Evolutionary conservation across 1,140 invertebrate genomes (phyloP).

Genomic region (Drosophila kepulauana): DNA sequence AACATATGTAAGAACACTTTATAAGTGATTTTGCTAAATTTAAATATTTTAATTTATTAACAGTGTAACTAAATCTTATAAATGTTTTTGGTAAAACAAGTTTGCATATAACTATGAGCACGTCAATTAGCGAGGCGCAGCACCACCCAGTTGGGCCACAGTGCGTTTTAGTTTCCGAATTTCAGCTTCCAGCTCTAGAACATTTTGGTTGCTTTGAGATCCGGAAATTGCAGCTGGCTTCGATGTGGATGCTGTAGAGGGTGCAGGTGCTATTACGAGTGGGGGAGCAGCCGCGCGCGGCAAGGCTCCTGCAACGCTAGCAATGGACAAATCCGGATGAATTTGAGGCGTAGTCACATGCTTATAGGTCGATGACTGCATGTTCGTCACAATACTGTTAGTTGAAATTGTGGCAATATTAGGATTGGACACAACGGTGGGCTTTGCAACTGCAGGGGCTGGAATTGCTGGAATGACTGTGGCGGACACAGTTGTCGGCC

Average conservation of each 20-base stretch:
- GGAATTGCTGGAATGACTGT: neutral
- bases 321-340: conserved; percentile 66
- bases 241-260: neutral
- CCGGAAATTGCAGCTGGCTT: neutral
- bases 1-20: neutral
- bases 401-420: neutral
- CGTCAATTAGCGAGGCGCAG: conserved; percentile 9
- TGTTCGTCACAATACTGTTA: neutral
- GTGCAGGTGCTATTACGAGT: neutral
- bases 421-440: neutral
- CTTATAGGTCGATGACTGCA: neutral
- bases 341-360: conserved; percentile 64
- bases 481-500: neutral
- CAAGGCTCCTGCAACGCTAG: conserved; percentile 61
- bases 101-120: neutral
- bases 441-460: too few species aligned
- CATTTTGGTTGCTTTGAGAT: conserved; percentile 1
- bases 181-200: conserved; percentile 55
- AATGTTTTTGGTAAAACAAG: conserved; percentile 9
- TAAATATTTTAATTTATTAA: conserved; percentile 3
- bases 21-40: neutral
- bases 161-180: conserved; percentile 48
- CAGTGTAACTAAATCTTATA: conserved; percentile 5
- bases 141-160: conserved; percentile 37
- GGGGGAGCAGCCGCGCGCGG: neutral